Evolutionary conservation across 2,888 invertebrate species (phyloP).

Genomic region (Thyatira batis): DNA sequence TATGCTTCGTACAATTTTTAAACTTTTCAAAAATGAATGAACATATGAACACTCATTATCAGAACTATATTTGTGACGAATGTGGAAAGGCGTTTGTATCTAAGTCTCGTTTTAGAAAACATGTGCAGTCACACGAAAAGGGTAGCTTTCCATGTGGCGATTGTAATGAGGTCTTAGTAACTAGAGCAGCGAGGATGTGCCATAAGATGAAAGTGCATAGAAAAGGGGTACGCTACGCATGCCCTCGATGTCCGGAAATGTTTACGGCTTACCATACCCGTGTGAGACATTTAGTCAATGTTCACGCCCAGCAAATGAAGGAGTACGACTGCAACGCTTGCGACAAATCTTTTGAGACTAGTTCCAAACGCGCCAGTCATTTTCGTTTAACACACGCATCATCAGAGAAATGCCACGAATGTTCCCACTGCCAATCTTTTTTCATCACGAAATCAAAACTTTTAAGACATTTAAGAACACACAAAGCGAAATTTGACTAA

Average conservation of each 20-base stretch:
- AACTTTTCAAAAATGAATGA: conserved; percentile 66
- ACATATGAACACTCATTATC: conserved; percentile 72
- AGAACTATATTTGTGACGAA: conserved; percentile 68
- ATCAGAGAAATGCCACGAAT: conserved; percentile 43
- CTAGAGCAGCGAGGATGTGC: conserved; percentile 57
- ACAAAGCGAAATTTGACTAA: conserved; percentile 32
- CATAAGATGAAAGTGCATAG: conserved; percentile 61
- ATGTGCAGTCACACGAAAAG: conserved; percentile 64
- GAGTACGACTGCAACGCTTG: conserved; percentile 57
- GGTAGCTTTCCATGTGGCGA: conserved; percentile 66
- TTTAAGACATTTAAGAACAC: conserved; percentile 48
- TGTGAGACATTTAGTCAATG: conserved; percentile 61
- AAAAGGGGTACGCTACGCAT: conserved; percentile 63
- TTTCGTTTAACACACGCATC: conserved; percentile 48
- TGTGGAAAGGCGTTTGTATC: conserved; percentile 73
- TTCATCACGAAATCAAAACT: conserved; percentile 57
- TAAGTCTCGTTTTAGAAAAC: conserved; percentile 64
- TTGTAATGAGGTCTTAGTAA: conserved; percentile 57
- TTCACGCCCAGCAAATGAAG: conserved; percentile 52
- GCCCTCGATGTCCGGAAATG: conserved; percentile 64
- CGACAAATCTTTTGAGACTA: conserved; percentile 56
- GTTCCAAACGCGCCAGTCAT: conserved; percentile 62
- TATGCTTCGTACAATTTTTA: conserved; percentile 49
- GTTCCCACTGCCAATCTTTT: conserved; percentile 47
- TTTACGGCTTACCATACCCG: conserved; percentile 66